Conservation (phyloP, 1,140 invertebrate genomes). For the Nephila pilipes region DNA sequence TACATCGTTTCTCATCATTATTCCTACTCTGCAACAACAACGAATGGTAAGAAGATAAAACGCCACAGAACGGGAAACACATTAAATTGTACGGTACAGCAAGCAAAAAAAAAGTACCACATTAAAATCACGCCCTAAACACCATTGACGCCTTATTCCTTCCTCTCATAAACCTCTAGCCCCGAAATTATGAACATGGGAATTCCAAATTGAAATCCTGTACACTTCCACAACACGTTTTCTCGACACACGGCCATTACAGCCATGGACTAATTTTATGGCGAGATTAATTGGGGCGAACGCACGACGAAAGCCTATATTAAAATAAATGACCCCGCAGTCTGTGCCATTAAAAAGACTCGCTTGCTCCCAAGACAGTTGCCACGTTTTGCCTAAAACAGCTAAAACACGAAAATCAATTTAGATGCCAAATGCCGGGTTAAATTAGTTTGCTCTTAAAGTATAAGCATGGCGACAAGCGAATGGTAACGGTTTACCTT, state of each 20-base stretch:
- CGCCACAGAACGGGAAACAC: neutral
- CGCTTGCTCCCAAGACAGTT: neutral
- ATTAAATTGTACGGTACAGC: neutral
- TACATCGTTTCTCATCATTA: too few relatives aligned
- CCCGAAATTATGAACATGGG: constrained; percentile 13
- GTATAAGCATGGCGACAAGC: neutral
- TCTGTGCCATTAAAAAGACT: constrained; percentile 32
- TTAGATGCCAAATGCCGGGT: constrained; percentile 27
- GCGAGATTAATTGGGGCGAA: constrained; percentile 42
- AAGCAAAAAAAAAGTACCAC: neutral
- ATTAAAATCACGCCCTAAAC: neutral
- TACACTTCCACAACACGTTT: neutral
- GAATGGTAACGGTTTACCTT: neutral
- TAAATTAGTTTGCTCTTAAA: constrained; percentile 11
- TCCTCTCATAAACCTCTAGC: neutral
- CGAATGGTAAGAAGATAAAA: too few relatives aligned
- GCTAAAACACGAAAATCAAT: constrained; percentile 30
- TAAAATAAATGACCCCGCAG: constrained; percentile 52
- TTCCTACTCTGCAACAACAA: too few relatives aligned
- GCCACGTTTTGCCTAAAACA: constrained; percentile 2
- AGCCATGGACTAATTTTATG: constrained; percentile 39
- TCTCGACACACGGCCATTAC: constrained; percentile 31
- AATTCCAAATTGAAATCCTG: constrained; percentile 33
- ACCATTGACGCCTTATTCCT: neutral
- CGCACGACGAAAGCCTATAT: constrained; percentile 36